Base-by-base conservation (phyloP, 2,797 vertebrate genomes). In the Rhyacichthys aspro region DNA sequence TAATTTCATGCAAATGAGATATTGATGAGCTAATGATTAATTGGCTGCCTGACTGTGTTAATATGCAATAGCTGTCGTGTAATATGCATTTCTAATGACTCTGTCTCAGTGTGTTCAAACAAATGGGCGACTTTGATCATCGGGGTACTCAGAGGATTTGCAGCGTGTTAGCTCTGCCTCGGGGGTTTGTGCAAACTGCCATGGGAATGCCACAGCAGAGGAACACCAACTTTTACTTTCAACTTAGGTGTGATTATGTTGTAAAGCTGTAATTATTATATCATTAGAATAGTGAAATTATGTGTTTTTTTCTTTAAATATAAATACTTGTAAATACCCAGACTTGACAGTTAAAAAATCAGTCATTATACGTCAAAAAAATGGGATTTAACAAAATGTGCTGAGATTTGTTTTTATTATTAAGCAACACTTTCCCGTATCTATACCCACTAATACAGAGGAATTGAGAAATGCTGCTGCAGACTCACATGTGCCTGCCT, bases 11-110 rank as follows among this genome's bases (percentile, higher is more conserved):
- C 92, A 98, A 96, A 99, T 96, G 90, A 95, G 91, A 92, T 99
- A 99, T 99, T 92, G 97, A 99, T 93, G 94, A 93, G 85, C 85
- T 96, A 98, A 97, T 97, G 96, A 98, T 98, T 98, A 98, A 98
- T 98, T 97, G 96, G 96, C 93, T 92, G 91, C 90, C 84, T 89
- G 89, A 90, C 94, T 94, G 94, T 94, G 93, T 98, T 99, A 98
- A 97, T 97, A 98, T 98, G 95, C 96, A 94, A 92, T 94, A 94
- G 93, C 93, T 93, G 96, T 96, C 91, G 93, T 92, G 92, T 91
- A 93, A 93, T 94, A 94, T 95, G 95, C 96, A 96, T 97, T 96
- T 96, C 94, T 97, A 98, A 98, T 98, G 95, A 95, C 95, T 96
- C 94, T 87, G 80, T 93, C 94, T 94, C 89, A 89, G 90, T 95